phyloP scores from a whole-genome alignment of 2,888 invertebrate genomes.

The Mesorhabditis spiculigera region DNA sequence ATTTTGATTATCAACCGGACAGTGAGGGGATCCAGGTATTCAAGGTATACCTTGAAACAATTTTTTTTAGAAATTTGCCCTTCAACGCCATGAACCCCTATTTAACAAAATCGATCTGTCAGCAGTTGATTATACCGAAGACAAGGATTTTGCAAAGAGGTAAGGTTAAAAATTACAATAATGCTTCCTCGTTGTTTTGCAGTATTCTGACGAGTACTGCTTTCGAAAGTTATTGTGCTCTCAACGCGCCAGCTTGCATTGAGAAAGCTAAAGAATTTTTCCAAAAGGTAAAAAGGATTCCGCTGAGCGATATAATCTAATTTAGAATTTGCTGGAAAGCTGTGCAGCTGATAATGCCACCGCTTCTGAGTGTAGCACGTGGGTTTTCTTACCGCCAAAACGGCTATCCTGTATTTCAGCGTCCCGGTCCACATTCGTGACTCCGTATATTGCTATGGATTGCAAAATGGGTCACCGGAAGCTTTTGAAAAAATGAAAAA shows the following conservation, averaged over 20 bases:
- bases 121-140: background rate
- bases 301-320: too few species aligned
- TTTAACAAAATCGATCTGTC: background rate
- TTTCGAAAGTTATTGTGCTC: background rate
- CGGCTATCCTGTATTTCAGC: constrained; percentile 17
- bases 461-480: constrained; percentile 29
- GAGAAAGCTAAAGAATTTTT: constrained; percentile 1
- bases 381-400: background rate
- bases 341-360: background rate
- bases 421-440: constrained; percentile 30
- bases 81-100: background rate
- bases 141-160: background rate
- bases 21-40: background rate
- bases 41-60: too few species aligned
- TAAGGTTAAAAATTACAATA: background rate
- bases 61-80: background rate
- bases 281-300: background rate
- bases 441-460: constrained; percentile 36
- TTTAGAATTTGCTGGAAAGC: too few species aligned
- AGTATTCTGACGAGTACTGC: background rate
- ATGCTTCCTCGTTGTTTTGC: background rate
- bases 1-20: constrained; percentile 9
- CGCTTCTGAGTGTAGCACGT: background rate
- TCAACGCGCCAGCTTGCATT: background rate
- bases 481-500: constrained; percentile 20